These are phyloP conservation scores for Calameuta idolon DNA, from an alignment of 2,888 invertebrate genomes.

Conservation along the genomic window DNA sequence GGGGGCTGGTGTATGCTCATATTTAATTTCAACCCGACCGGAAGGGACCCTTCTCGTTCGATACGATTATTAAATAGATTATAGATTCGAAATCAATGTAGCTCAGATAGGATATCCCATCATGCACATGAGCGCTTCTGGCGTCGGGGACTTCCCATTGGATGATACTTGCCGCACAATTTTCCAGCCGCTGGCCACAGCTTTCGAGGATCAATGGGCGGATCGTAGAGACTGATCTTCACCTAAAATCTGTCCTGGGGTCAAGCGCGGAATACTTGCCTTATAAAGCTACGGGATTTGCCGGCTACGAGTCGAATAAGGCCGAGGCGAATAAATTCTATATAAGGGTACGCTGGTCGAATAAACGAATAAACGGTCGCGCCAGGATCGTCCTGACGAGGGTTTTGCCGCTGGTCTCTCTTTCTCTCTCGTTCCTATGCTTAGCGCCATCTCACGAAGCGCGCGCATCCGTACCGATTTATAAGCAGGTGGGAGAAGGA, in stretches of 20 bases:
- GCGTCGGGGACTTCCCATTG: conserved; percentile 17
- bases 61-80: conserved; percentile 40
- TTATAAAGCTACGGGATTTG: conserved; percentile 5
- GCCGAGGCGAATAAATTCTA: not conserved
- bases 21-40: not conserved
- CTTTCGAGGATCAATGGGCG: conserved; percentile 28
- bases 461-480: not conserved
- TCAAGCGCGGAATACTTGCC: conserved; percentile 4
- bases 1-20: not conserved
- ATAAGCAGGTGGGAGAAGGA: not conserved
- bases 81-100: conserved; percentile 40
- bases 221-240: conserved; percentile 13
- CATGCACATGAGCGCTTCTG: conserved; percentile 30
- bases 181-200: conserved; percentile 46
- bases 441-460: not conserved
- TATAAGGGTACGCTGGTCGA: not conserved
- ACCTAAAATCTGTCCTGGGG: conserved; percentile 21
- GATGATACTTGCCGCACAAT: conserved; percentile 42
- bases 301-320: not conserved
- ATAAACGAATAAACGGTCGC: not conserved
- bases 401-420: not conserved
- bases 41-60: conserved; percentile 7
- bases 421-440: not conserved
- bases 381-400: conserved; percentile 2
- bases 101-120: conserved; percentile 34